Conservation (phyloP, 1,140 invertebrate species). For the Caenorhabditis tropicalis region DNA sequence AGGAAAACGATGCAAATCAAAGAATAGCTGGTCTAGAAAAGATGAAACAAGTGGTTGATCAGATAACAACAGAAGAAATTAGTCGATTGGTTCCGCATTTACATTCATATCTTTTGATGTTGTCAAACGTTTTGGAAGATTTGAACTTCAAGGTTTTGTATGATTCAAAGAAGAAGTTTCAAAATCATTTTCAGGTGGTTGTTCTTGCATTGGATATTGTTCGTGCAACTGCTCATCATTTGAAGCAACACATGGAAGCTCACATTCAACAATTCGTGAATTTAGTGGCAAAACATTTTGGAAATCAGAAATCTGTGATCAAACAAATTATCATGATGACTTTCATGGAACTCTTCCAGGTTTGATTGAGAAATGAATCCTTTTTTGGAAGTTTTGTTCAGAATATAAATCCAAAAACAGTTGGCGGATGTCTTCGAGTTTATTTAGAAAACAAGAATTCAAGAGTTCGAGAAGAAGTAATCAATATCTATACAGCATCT, state of each 20-base stretch:
- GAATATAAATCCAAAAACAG: conserved; percentile 51
- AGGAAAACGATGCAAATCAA: conserved; percentile 51
- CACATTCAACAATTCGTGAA: conserved; percentile 56
- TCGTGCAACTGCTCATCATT: conserved; percentile 47
- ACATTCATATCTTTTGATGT: conserved; percentile 49
- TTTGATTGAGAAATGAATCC: background rate
- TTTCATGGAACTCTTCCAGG: conserved; percentile 55
- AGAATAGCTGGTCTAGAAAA: conserved; percentile 49
- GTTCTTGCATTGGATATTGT: conserved; percentile 53
- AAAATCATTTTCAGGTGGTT: conserved; percentile 46
- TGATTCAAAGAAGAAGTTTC: background rate
- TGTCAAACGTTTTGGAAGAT: conserved; percentile 56
- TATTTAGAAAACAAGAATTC: conserved; percentile 54
- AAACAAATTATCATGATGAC: conserved; percentile 58
- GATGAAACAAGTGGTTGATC: conserved; percentile 52
- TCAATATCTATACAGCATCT: conserved; percentile 55
- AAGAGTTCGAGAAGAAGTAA: conserved; percentile 52
- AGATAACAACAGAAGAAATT: conserved; percentile 45
- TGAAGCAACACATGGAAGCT: conserved; percentile 52
- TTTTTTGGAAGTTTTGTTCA: background rate
- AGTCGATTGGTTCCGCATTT: conserved; percentile 52
- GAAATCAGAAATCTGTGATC: conserved; percentile 57
- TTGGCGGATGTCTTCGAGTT: conserved; percentile 41
- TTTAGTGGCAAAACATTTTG: conserved; percentile 52
- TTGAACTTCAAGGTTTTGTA: conserved; percentile 52